A percentile compares a stretch with the other conserved stretches of the same genome.
Conservation (phyloP, 2,797 vertebrate genomes). For the Melopsittacus undulatus region DNA sequence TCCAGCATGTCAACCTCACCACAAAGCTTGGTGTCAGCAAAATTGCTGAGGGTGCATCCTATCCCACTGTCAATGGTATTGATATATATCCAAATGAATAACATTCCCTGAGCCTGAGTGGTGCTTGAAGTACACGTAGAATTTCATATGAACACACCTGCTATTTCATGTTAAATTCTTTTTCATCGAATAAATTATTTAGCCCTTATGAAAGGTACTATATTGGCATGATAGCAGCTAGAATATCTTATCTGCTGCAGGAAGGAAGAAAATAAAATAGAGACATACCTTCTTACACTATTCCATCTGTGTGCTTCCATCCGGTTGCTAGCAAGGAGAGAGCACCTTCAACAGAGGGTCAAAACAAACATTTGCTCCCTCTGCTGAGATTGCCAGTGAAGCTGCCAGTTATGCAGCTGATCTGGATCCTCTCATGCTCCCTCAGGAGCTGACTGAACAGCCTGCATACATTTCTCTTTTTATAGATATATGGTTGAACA, state of each 20-base stretch:
- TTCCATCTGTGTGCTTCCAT: not conserved
- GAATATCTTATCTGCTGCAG: not conserved
- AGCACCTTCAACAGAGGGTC: not conserved
- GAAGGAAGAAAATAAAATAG: not conserved
- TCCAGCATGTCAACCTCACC: not conserved
- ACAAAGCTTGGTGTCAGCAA: not conserved
- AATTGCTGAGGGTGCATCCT: not conserved
- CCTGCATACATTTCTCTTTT: constrained; percentile 10
- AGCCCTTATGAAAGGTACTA: not conserved
- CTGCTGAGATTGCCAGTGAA: constrained; percentile 7
- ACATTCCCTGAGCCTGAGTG: not conserved
- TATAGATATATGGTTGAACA: not conserved
- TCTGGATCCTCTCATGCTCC: constrained; percentile 18
- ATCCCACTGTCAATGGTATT: not conserved
- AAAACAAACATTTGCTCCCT: constrained; percentile 4
- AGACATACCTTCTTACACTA: not conserved
- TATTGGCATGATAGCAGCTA: not conserved
- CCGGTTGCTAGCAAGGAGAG: not conserved
- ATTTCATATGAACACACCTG: not conserved
- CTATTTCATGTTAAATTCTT: not conserved
- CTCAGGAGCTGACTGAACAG: constrained; percentile 30
- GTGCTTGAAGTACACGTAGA: not conserved
- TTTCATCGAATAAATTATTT: constrained; percentile 23
- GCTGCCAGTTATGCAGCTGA: constrained; percentile 27
- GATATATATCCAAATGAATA: not conserved